Percentiles rank a stretch among this genome's conserved stretches.
Evolutionary conservation across 2,888 invertebrate species (phyloP).

Genomic region (Epinotia demarniana): DNA sequence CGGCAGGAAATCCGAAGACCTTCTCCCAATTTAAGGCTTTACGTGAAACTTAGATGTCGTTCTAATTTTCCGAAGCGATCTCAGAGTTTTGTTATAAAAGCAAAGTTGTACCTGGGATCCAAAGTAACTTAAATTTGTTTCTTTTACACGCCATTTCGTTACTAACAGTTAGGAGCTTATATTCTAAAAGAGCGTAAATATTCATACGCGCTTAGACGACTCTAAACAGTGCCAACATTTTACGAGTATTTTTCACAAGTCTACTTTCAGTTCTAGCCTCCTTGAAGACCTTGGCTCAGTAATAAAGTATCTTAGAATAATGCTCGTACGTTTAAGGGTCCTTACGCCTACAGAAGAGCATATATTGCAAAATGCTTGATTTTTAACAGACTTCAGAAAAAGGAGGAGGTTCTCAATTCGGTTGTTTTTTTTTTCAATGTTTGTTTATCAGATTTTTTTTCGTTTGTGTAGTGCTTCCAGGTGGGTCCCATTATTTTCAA

Average conservation of each 20-base stretch:
- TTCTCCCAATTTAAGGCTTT: conserved; percentile 34
- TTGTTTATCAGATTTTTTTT: no score
- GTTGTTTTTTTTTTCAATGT: no score
- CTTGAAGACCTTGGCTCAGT: background rate
- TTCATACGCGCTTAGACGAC: no score
- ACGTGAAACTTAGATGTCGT: conserved; percentile 27
- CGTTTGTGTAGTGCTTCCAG: no score
- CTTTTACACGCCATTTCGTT: background rate
- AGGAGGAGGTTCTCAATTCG: no score
- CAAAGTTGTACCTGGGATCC: conserved; percentile 4
- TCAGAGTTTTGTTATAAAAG: conserved; percentile 15
- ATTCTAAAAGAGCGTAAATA: background rate
- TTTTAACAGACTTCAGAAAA: no score
- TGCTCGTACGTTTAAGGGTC: background rate
- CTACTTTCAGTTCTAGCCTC: background rate
- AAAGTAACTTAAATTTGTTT: background rate
- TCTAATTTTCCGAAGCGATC: conserved; percentile 25
- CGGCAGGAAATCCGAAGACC: conserved; percentile 29
- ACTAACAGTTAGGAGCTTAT: background rate
- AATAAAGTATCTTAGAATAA: background rate
- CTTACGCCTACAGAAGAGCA: no score
- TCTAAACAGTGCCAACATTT: no score
- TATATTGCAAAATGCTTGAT: no score
- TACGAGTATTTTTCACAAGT: background rate
- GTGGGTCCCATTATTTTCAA: no score